Evolutionary conservation across 2,888 invertebrate genomes (phyloP), one percentile per base, ranked within the genome.

Genomic region (Torymus tubicola): DNA sequence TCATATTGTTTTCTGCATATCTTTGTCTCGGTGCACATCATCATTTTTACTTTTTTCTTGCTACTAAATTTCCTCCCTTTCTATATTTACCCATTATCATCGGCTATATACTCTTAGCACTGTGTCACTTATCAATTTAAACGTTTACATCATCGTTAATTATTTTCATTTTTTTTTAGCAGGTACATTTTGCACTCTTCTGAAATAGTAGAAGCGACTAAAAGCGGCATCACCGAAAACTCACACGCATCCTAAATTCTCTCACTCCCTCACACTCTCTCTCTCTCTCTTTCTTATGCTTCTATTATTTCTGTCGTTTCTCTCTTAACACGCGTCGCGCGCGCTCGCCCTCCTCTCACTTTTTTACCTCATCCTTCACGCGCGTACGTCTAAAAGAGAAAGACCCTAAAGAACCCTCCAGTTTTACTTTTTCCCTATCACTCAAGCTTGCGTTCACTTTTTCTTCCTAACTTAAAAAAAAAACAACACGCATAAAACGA

Each of bases 111-210:
- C 31, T 57, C 55, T 72, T 21, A 73, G 52, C 68, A 61, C 52
- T 76, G 64, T 57, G 55, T 74, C 71, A 77, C 65, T 78, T 83
- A 83, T 78, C 81, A 82, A 81, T 80, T 82, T 78, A 84, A 81
- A 31, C 31, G 31, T 84, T 84, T 84, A 83, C 86, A 85, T 85
- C 83, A 84, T 85, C 85, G 80, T 82, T 85, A 73, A 85, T 85
- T 86, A 86, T 84, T 58, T 63, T 73, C 31, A n/a, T 84, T 84
- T 85, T 85, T 85, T 85, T 85, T 86, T 88, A 88, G 85, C 89
- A 89, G 89, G 89, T 89, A 89, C 89, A 84, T 87, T 80, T 87
- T 87, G 86, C 87, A 88, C 86, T 89, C 86, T 85, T 86, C 65
- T 81, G 84, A 85, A 42, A 64, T 42, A 85, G 82, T 83, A 83